Evolutionary conservation across 2,113 vertebrate species (phyloP).

Genomic region (Saimiri boliviensis): DNA sequence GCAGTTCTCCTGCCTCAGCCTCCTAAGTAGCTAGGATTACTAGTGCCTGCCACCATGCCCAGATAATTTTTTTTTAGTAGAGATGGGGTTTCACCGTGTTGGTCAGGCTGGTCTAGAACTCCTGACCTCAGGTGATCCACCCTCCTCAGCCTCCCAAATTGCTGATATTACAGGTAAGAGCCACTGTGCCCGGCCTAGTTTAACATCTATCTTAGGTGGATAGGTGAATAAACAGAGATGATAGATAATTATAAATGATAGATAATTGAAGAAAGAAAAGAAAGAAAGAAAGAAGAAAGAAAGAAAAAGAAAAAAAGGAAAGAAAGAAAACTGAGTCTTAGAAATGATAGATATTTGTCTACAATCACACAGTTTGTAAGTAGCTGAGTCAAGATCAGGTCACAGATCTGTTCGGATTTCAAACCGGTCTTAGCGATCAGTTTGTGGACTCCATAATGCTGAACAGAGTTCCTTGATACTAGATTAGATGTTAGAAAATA

Average conservation of each 20-base stretch:
- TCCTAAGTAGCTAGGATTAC: too few species aligned
- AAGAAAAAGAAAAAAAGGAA: too few species aligned
- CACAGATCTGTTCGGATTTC: background rate
- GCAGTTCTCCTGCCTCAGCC: too few species aligned
- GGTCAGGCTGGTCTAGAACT: too few species aligned
- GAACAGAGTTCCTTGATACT: background rate
- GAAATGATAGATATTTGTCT: background rate
- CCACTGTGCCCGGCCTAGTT: background rate
- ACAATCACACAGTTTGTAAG: background rate
- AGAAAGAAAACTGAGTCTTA: background rate
- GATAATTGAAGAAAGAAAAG: background rate
- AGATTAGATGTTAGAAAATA: background rate
- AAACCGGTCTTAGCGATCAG: background rate
- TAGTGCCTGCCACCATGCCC: too few species aligned
- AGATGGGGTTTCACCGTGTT: too few species aligned
- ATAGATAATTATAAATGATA: background rate
- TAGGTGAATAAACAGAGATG: background rate
- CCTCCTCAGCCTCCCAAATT: too few species aligned
- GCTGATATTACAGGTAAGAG: too few species aligned
- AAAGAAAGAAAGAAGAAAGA: too few species aligned
- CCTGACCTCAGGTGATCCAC: too few species aligned
- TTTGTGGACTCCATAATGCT: background rate
- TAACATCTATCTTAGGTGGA: background rate
- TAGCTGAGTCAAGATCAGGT: background rate
- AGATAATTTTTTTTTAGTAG: too few species aligned